These are phyloP conservation scores for Acrossocheilus fasciatus DNA, from an alignment of 2,797 vertebrate genomes.

Conservation along the genomic window DNA sequence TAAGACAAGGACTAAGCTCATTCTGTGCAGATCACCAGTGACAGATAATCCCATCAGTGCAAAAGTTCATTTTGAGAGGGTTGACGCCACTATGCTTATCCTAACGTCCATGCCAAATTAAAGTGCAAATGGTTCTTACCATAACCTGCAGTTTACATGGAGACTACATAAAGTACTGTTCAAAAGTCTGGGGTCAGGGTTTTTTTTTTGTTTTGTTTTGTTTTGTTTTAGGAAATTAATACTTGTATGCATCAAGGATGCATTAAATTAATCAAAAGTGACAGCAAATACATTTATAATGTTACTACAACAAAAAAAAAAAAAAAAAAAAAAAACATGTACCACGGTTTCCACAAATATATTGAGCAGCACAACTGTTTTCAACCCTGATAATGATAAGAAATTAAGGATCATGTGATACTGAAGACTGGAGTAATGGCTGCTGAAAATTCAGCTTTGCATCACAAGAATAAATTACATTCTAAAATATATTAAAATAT, in stretches of 20 bases:
- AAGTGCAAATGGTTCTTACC: background rate
- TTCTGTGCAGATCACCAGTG: constrained; percentile 15
- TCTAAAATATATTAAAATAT: background rate
- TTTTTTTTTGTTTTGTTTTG: background rate
- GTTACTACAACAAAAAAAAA: background rate
- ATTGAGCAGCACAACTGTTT: background rate
- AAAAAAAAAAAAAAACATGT: background rate
- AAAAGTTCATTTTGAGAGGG: constrained; percentile 15
- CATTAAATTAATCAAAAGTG: background rate
- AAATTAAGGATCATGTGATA: background rate
- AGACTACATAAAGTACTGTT: background rate
- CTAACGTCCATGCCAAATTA: background rate
- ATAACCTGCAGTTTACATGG: background rate
- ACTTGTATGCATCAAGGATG: background rate
- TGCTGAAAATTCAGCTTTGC: background rate
- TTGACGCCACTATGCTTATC: background rate
- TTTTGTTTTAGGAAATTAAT: background rate
- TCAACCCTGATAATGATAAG: background rate
- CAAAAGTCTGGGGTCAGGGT: background rate
- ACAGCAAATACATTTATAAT: background rate
- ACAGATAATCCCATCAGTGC: constrained; percentile 33
- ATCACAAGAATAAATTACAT: background rate
- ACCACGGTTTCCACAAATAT: background rate
- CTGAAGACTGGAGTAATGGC: too few species aligned
- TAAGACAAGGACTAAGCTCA: constrained; percentile 11